These are phyloP conservation scores for Coenobita brevimanus DNA, from an alignment of 1,140 invertebrate genomes.

Conservation along the genomic window DNA sequence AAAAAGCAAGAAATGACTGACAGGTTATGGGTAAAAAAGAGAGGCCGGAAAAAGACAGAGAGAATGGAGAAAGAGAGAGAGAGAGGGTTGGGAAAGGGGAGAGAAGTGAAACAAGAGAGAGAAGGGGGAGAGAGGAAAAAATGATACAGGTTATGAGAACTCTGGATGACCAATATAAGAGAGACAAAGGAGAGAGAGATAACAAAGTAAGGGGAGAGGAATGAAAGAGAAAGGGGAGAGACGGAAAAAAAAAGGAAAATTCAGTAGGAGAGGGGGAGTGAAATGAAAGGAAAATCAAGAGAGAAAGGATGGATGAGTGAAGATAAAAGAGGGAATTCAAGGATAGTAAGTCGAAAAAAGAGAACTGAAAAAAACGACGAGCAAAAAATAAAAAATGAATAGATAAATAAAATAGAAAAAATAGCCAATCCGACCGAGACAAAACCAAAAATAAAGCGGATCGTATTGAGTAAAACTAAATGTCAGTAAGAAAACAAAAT, in stretches of 20 bases:
- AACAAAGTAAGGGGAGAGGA: neutral
- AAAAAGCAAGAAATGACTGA: too few relatives aligned
- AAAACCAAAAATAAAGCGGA: too few relatives aligned
- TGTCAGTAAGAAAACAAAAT: too few relatives aligned
- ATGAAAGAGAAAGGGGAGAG: neutral
- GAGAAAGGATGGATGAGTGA: neutral
- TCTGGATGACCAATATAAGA: neutral
- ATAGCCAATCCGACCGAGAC: neutral
- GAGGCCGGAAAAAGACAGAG: neutral
- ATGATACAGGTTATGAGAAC: too few relatives aligned
- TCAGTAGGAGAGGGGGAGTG: neutral
- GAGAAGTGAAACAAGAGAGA: neutral
- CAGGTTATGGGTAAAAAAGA: too few relatives aligned
- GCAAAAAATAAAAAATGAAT: neutral
- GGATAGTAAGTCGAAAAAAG: neutral
- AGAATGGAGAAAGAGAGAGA: neutral
- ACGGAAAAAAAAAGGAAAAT: neutral
- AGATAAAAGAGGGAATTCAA: too few relatives aligned
- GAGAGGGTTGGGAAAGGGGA: neutral
- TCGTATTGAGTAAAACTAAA: too few relatives aligned
- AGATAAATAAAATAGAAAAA: neutral
- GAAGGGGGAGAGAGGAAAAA: neutral
- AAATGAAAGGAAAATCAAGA: neutral
- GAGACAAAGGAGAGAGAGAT: neutral
- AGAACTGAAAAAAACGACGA: neutral